These are phyloP conservation scores for Coptodon rendalli DNA, from an alignment of 2,113 vertebrate genomes.

Conservation along the genomic window DNA sequence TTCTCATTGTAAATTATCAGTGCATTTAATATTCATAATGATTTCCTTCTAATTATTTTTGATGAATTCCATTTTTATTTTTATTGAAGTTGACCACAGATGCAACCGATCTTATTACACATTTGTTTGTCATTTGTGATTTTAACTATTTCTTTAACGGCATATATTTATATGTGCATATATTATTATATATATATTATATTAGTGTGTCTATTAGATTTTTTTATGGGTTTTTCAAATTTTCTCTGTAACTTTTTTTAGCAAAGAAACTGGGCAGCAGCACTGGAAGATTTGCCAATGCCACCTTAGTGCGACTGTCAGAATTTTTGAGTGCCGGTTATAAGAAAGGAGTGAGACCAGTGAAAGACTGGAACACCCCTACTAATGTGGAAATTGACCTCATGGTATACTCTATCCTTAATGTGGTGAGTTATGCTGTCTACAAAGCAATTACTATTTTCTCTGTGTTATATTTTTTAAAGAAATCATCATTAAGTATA, in stretches of 20 bases:
- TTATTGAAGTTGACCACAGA: not conserved
- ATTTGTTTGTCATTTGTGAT: not conserved
- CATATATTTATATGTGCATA: not conserved
- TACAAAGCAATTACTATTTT: not conserved
- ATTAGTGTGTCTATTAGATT: not conserved
- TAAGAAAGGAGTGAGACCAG: slow-evolving; percentile 85
- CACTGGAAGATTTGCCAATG: slow-evolving; percentile 46
- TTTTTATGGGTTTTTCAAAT: not conserved
- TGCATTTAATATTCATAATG: not conserved
- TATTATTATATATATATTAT: not conserved
- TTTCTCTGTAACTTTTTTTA: not conserved
- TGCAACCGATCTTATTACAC: not conserved
- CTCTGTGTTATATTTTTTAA: rapidly evolving
- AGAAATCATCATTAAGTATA: rapidly evolving
- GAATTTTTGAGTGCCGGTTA: slow-evolving; percentile 79
- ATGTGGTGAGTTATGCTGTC: slow-evolving; percentile 76
- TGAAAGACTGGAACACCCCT: slow-evolving; percentile 85
- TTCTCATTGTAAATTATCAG: not conserved
- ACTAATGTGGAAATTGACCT: slow-evolving; percentile 88
- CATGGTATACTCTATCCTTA: slow-evolving; percentile 94
- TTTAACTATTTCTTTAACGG: not conserved
- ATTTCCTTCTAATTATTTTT: not conserved
- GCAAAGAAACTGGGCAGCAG: slow-evolving; percentile 48
- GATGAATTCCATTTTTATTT: rapidly evolving
- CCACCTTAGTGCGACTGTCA: slow-evolving; percentile 77